These are phyloP conservation scores for Eulemur coronatus DNA, from an alignment of 2,797 vertebrate genomes.

Conservation along the genomic window DNA sequence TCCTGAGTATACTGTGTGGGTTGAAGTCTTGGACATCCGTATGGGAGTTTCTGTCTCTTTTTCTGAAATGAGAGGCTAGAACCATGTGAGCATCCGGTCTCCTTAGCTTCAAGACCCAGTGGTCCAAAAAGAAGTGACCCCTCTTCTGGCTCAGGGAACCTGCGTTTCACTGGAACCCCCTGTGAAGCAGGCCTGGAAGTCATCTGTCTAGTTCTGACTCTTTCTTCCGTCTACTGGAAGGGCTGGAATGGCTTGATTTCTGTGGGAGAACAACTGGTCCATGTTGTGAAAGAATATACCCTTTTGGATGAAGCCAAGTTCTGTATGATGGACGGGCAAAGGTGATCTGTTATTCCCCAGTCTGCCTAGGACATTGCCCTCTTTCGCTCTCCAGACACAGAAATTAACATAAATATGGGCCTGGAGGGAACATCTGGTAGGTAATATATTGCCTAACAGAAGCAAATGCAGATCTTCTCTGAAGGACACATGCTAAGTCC, in stretches of 20 bases:
- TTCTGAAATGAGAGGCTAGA: neutral
- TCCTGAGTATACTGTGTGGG: neutral
- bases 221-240: constrained; percentile 79
- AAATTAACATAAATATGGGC: neutral
- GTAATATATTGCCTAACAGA: neutral
- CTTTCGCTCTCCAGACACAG: neutral
- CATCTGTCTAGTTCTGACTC: neutral
- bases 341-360: neutral
- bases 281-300: constrained; percentile 92
- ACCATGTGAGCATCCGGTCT: neutral
- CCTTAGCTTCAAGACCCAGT: neutral
- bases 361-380: neutral
- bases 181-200: neutral
- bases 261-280: constrained; percentile 91
- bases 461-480: no score
- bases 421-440: neutral
- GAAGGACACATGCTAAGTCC: no score
- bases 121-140: neutral
- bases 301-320: constrained; percentile 91
- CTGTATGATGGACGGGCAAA: constrained; percentile 90
- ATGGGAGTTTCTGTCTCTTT: neutral
- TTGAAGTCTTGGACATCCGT: neutral
- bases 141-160: neutral
- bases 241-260: constrained; percentile 92
- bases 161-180: neutral